Evolutionary conservation across 2,888 invertebrate genomes (phyloP).

Genomic region (Cryptocheilus praepositus): DNA sequence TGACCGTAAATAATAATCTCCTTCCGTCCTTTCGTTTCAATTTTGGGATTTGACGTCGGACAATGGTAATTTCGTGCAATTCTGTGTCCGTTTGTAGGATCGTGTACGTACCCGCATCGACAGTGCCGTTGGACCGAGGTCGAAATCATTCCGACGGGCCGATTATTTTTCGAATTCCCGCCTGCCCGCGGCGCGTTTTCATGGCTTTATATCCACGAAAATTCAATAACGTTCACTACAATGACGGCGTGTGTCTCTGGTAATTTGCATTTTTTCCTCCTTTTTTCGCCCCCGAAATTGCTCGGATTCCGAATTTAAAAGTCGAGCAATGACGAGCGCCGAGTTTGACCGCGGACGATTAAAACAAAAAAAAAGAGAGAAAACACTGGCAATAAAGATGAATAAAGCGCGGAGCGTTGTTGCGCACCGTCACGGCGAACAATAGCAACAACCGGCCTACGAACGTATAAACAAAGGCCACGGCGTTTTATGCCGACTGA

Average conservation of each 20-base stretch:
- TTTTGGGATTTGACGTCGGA: too few relatives aligned
- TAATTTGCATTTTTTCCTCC: not conserved
- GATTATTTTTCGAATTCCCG: conserved; percentile 6
- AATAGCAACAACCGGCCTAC: too few relatives aligned
- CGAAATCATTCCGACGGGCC: not conserved
- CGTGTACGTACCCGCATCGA: too few relatives aligned
- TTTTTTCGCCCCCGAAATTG: not conserved
- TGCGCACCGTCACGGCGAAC: too few relatives aligned
- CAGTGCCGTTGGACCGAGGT: not conserved
- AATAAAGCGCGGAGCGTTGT: too few relatives aligned
- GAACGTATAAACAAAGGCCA: too few relatives aligned
- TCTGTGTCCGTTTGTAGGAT: too few relatives aligned
- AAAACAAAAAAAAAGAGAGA: not conserved
- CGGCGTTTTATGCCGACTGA: too few relatives aligned
- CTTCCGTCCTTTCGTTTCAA: too few relatives aligned
- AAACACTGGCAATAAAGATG: not conserved
- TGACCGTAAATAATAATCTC: too few relatives aligned
- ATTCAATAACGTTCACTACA: not conserved
- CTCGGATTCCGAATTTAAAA: conserved; percentile 1
- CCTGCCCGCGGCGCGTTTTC: conserved; percentile 4
- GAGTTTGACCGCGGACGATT: conserved; percentile 4
- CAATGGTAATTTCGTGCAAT: too few relatives aligned
- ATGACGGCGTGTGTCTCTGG: conserved; percentile 5
- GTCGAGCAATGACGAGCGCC: not conserved
- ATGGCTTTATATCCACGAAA: conserved; percentile 1